phyloP scores from a whole-genome alignment of 1,140 invertebrate genomes.

The Drosophila setifemur region DNA sequence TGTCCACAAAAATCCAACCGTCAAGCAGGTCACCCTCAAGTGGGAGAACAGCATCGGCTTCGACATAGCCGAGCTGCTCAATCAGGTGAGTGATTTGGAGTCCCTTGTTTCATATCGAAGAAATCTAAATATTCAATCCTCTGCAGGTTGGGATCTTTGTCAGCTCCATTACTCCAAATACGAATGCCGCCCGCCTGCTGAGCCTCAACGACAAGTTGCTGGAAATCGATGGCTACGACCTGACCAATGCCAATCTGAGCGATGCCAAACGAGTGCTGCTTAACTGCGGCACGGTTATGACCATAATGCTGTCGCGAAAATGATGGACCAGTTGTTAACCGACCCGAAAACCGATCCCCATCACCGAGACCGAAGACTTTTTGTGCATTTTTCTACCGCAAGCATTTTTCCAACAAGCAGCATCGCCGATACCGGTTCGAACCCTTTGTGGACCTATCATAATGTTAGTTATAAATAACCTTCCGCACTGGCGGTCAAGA shows the following conservation, averaged over 20 bases:
- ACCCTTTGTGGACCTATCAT: constrained; percentile 26
- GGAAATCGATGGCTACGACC: constrained; percentile 86
- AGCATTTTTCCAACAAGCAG: constrained; percentile 40
- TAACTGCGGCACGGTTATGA: constrained; percentile 83
- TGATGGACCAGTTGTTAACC: constrained; percentile 36
- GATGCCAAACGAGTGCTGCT: constrained; percentile 84
- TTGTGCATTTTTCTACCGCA: constrained; percentile 71
- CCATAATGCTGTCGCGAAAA: constrained; percentile 84
- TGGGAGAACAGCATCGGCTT: constrained; percentile 68
- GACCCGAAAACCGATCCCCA: constrained; percentile 9
- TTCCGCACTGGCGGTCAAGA: constrained; percentile 29
- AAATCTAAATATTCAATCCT: neutral
- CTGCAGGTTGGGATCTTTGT: constrained; percentile 85
- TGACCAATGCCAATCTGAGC: constrained; percentile 84
- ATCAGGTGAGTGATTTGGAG: constrained; percentile 47
- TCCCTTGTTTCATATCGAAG: too few relatives aligned
- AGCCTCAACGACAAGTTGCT: constrained; percentile 85
- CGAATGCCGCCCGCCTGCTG: constrained; percentile 84
- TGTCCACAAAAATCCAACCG: constrained; percentile 85
- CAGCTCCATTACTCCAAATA: constrained; percentile 84
- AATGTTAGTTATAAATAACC: constrained; percentile 42
- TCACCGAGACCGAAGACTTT: constrained; percentile 76
- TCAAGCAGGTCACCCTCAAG: constrained; percentile 80
- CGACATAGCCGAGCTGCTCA: constrained; percentile 64
- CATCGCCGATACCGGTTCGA: constrained; percentile 13